These are phyloP conservation scores for Todus mexicanus DNA, from an alignment of 2,797 vertebrate species.

Conservation along the genomic window DNA sequence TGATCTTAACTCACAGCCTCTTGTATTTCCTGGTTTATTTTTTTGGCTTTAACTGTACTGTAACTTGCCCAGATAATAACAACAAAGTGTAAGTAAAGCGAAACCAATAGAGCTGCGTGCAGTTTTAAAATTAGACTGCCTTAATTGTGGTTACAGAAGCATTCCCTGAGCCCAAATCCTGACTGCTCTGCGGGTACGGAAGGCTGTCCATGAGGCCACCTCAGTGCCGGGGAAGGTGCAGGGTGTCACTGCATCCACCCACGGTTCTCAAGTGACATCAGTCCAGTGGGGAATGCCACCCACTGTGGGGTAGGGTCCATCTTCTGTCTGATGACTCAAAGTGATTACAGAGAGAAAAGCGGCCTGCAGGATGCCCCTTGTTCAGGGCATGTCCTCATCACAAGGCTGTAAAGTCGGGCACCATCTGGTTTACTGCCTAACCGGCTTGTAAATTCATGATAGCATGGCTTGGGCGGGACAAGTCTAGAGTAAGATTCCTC, in stretches of 20 bases:
- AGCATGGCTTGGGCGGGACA: background rate
- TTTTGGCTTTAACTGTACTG: background rate
- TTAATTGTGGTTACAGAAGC: background rate
- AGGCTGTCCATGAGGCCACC: background rate
- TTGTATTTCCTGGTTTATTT: background rate
- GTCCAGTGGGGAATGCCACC: rapidly evolving
- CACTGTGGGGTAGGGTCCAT: background rate
- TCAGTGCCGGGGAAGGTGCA: background rate
- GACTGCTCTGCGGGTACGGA: rapidly evolving
- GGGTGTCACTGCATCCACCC: background rate
- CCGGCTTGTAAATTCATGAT: background rate
- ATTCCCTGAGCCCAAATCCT: background rate
- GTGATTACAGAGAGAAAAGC: background rate
- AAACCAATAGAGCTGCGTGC: background rate
- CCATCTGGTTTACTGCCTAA: background rate
- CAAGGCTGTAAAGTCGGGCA: background rate
- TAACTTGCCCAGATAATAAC: slow-evolving; percentile 8
- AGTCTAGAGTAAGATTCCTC: background rate
- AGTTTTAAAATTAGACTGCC: background rate
- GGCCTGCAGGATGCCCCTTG: background rate
- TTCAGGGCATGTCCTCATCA: background rate
- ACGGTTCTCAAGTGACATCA: rapidly evolving
- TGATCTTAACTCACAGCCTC: background rate
- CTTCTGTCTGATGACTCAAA: background rate
- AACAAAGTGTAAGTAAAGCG: slow-evolving; percentile 52